Conservation (phyloP, 2,888 invertebrate species). For the Ectropis crepuscularia region DNA sequence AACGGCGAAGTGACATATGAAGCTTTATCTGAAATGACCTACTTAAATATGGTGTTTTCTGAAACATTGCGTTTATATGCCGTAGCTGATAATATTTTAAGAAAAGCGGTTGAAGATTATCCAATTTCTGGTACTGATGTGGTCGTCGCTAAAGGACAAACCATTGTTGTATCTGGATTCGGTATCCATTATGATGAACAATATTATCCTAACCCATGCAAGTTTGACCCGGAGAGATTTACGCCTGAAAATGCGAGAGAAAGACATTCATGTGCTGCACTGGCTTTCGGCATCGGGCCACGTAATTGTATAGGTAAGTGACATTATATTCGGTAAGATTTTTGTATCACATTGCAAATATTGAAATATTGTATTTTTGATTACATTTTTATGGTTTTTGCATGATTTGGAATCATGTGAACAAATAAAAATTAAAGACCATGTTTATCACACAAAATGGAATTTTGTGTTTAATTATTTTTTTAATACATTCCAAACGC, state of each 20-base stretch:
- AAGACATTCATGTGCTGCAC: neutral
- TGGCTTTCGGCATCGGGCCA: neutral
- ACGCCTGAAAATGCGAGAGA: neutral
- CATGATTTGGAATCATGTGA: too few species aligned
- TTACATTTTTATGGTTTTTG: too few species aligned
- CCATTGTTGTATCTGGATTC: neutral
- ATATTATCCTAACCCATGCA: neutral
- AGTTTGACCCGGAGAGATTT: constrained; percentile 2
- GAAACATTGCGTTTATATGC: neutral
- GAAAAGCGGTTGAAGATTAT: neutral
- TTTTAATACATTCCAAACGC: too few species aligned
- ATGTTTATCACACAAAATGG: too few species aligned
- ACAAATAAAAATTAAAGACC: too few species aligned
- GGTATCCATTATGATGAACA: neutral
- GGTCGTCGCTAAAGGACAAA: neutral
- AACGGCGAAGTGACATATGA: neutral
- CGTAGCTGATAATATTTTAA: neutral
- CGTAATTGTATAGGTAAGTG: neutral
- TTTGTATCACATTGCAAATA: too few species aligned
- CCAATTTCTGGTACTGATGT: neutral
- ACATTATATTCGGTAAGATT: too few species aligned
- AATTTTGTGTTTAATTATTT: too few species aligned
- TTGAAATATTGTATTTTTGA: too few species aligned
- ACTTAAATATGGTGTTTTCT: neutral
- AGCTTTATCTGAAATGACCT: neutral